Evolutionary conservation across 1,140 invertebrate species (phyloP).

Genomic region (Latrodectus geometricus): DNA sequence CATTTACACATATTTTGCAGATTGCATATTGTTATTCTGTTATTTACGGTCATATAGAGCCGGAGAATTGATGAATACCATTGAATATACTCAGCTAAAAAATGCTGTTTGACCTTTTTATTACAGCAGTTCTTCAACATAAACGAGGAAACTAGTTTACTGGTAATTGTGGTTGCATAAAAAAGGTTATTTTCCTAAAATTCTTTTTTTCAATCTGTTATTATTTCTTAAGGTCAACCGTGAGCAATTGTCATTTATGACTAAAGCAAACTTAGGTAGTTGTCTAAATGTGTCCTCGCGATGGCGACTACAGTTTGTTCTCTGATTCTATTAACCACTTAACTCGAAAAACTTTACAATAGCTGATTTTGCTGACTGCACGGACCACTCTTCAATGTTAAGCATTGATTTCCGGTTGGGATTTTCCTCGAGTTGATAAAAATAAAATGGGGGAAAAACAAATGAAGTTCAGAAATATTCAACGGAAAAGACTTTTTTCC

Average conservation of each 20-base stretch:
- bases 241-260: constrained; percentile 1
- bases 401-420: neutral
- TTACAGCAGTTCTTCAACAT: constrained; percentile 23
- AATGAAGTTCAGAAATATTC: neutral
- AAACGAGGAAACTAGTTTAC: constrained; percentile 49
- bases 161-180: constrained; percentile 15
- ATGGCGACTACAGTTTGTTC: neutral
- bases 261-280: neutral
- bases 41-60: neutral
- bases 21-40: neutral
- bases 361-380: neutral
- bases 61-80: constrained; percentile 15
- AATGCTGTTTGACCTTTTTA: constrained; percentile 15
- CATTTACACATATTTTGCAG: neutral
- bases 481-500: neutral
- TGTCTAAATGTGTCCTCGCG: constrained; percentile 6
- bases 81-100: neutral
- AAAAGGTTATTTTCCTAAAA: constrained; percentile 15
- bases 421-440: neutral
- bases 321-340: too few species aligned
- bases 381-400: neutral
- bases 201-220: constrained; percentile 3
- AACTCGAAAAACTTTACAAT: neutral
- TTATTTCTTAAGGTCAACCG: constrained; percentile 34
- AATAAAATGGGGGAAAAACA: neutral